A percentile compares a stretch with the other conserved stretches of the same genome.
These are phyloP conservation scores for Eristalinus aeneus DNA, from an alignment of 2,888 invertebrate genomes.

Conservation along the genomic window DNA sequence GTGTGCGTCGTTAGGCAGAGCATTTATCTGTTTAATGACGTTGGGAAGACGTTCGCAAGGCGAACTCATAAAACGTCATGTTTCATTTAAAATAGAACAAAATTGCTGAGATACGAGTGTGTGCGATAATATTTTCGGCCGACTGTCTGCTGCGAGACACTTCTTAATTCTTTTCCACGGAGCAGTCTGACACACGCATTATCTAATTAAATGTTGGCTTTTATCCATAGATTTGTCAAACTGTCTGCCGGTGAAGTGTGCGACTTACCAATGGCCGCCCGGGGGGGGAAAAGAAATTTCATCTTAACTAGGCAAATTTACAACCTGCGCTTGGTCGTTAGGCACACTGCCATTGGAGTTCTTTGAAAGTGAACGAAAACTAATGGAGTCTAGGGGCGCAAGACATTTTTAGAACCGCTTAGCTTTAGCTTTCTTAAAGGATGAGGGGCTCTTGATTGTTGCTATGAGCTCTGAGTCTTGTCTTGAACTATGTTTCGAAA, in stretches of 20 bases:
- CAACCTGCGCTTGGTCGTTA: neutral
- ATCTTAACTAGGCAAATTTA: neutral
- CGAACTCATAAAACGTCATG: slow-evolving; percentile 20
- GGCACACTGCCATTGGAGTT: neutral
- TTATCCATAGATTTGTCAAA: neutral
- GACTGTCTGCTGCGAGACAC: neutral
- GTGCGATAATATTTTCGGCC: neutral
- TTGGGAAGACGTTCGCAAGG: neutral
- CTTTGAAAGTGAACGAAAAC: too few relatives aligned
- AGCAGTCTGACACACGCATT: neutral
- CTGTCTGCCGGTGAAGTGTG: neutral
- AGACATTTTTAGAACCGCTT: too few relatives aligned
- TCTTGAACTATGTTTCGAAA: too few relatives aligned
- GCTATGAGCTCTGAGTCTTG: too few relatives aligned
- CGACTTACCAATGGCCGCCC: neutral
- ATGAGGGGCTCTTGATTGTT: too few relatives aligned
- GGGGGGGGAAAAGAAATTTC: neutral
- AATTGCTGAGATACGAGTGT: slow-evolving; percentile 1
- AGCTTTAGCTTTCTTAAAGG: too few relatives aligned
- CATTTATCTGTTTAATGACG: slow-evolving; percentile 18
- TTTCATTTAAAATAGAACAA: slow-evolving; percentile 15
- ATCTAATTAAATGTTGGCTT: neutral
- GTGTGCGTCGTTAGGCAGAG: slow-evolving; percentile 12
- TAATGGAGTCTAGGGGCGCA: too few relatives aligned
- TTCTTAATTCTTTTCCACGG: neutral